These are phyloP conservation scores for Plutomurus gul DNA, from an alignment of 1,140 invertebrate species.

Conservation along the genomic window DNA sequence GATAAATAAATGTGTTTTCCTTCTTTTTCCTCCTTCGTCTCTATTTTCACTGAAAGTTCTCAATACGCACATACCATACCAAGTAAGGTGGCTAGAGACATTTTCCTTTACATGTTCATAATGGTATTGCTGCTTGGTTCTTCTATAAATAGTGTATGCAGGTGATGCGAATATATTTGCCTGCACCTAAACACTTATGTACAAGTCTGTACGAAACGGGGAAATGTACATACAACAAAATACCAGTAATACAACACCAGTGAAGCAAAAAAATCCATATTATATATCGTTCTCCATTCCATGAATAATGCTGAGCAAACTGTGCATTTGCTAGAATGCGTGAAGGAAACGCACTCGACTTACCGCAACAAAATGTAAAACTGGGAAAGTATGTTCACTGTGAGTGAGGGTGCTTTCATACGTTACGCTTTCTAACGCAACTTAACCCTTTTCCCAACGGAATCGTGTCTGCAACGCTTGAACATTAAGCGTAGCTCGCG, in stretches of 20 bases:
- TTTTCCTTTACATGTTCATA: background rate
- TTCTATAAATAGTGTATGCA: no score
- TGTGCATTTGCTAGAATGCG: no score
- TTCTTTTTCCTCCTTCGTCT: background rate
- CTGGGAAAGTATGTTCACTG: background rate
- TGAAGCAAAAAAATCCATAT: background rate
- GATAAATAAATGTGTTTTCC: slow-evolving; percentile 39
- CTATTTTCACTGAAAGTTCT: background rate
- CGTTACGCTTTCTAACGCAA: slow-evolving; percentile 4
- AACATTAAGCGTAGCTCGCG: background rate
- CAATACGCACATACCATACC: background rate
- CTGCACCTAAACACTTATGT: no score
- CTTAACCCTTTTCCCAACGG: slow-evolving; percentile 22
- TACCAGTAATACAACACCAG: background rate
- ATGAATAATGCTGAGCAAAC: background rate
- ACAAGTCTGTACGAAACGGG: no score
- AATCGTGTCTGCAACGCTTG: background rate
- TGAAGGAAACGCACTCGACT: background rate
- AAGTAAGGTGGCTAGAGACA: no score
- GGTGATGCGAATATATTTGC: background rate
- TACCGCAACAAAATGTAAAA: background rate
- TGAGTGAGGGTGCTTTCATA: background rate
- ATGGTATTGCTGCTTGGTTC: no score
- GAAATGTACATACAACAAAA: background rate
- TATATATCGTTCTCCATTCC: background rate